Base-by-base conservation (phyloP, 2,113 vertebrate species). In the Tetrao urogallus region DNA sequence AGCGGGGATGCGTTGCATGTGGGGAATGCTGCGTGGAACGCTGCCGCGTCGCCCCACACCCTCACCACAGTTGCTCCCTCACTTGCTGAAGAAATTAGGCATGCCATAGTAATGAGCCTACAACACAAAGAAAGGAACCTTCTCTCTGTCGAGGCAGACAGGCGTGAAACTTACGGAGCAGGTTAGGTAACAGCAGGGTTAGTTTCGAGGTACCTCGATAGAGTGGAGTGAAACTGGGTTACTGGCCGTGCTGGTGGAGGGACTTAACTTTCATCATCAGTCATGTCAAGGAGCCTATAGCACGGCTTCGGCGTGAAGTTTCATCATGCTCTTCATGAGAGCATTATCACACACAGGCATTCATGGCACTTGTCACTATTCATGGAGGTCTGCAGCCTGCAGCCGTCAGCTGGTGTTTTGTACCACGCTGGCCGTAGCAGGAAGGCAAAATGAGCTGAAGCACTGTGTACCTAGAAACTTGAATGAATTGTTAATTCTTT, bases 141-240 rank as follows among this genome's bases (percentile, higher is more conserved):
- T 77, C 38, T 75, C 63, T 34, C 58, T 40, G 71, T 65, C 3
- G 15, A 82, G 63, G 30, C 54, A 82, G 57, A 73, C 61, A 56
- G 71, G 63, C 90, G 36, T 81, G 83, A 95, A 97, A 97, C 97
- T 97, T 97, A 88, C 0, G 57, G 88, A 95, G 80, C 90, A 87
- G 93, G 45, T 86, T 93, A 83, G 92, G 79, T 82, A 79, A 84
- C 80, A 75, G 84, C 56, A 87, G 67, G 8, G 21, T 64, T 74
- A 91, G 92, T 96, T 92, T 65, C 42, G 76, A 77, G 71, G 52
- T 78, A 52, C 64, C 92, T 96, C 82, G 92, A 64, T 89, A 70
- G 30, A 81, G 70, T 66, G 40, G 76, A 88, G 80, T 83, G 82
- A 90, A 96, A 97, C 76, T 96, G 90, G 93, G 77, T 95, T 96